Base-by-base conservation (phyloP, 1,140 invertebrate species). In the Macrobrachium nipponense region DNA sequence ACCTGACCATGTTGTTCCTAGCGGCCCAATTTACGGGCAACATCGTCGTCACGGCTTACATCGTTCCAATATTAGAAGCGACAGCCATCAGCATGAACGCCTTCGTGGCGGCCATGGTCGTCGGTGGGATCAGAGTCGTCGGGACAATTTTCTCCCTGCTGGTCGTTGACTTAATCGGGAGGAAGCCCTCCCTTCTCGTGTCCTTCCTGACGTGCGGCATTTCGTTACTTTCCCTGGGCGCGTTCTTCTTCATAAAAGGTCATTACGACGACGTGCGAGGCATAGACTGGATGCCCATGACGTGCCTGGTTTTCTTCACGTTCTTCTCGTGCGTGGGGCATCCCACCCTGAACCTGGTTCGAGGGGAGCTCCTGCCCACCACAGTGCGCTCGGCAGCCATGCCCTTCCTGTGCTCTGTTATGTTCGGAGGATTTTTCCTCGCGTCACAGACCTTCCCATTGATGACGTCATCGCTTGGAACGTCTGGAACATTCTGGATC, bases 21-120 rank as follows among this genome's bases (percentile, higher is more conserved):
- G 20, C 66, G 10, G 66, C 36, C n/a, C 66, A 70, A 20, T 70
- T 70, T 36, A 70, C 66, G 66, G 66, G 66, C 5, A 70, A 70
- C 66, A 70, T 70, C 66, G 66, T 70, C 20, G 66, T 70, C 66
- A 0, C 23, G 12, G 20, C 66, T 10, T 70, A 70, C 66, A 36
- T 70, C 20, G 66, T 70, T 36, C 66, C 66, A n/a, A 70, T 70
- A 20, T 23, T 70, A 15, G 36, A 70, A 20, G 66, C 20, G 66
- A 20, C 66, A 14, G n/a, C 27, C 12, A 36, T 70, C 18, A 70
- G 36, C 66, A 70, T 70, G 20, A 70, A 36, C 66, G 15, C 66
- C 6, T 70, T 18, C 66, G 36, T 70, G 66, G 36, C 20, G 10
- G 66, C 66, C 20, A 70, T 70, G 8, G 66, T 70, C 20, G 15